Evolutionary conservation across 2,113 vertebrate genomes (phyloP).

Genomic region (Sinocyclocheilus maitianheensis): DNA sequence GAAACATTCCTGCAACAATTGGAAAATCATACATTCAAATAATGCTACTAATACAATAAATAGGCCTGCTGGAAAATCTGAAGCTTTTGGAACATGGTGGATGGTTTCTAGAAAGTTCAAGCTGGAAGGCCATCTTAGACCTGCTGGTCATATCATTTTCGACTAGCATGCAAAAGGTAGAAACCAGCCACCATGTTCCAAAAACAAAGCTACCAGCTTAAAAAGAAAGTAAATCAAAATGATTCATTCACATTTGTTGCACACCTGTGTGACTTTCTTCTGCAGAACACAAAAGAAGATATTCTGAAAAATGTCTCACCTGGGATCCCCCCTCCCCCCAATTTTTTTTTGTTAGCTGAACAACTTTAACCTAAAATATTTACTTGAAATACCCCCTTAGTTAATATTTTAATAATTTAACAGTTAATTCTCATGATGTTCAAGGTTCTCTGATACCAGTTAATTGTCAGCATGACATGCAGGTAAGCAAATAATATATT

Average conservation of each 20-base stretch:
- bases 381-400: no score
- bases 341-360: background rate
- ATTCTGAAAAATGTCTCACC: background rate
- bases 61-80: background rate
- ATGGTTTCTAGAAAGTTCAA: background rate
- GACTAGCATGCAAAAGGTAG: background rate
- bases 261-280: background rate
- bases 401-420: no score
- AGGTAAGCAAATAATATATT: no score
- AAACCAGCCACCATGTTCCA: background rate
- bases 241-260: background rate
- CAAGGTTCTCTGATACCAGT: no score
- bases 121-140: background rate
- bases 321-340: background rate
- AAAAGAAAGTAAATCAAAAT: background rate
- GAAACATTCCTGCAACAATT: conserved; percentile 38
- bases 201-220: conserved; percentile 16
- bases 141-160: background rate
- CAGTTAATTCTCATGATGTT: no score
- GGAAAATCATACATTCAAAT: conserved; percentile 45
- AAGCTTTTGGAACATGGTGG: conserved; percentile 1
- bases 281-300: background rate
- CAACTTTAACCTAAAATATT: background rate
- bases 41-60: conserved; percentile 39
- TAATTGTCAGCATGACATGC: no score